Conservation (phyloP, 2,797 vertebrate species). For the Fundulus diaphanus region DNA sequence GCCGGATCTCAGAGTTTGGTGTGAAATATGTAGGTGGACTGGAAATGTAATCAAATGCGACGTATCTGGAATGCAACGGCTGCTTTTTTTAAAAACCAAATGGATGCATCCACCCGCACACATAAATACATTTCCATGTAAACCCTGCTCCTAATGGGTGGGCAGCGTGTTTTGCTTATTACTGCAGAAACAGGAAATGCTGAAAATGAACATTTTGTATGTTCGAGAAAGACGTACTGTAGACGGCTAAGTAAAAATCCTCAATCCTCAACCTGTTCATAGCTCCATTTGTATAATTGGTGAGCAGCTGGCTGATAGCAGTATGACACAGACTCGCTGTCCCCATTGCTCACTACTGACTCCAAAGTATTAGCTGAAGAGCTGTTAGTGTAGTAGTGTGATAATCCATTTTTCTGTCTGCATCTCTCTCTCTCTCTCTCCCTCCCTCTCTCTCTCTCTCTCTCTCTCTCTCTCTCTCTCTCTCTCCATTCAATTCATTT, state of each 20-base stretch:
- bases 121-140: background rate
- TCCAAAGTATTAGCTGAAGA: conserved; percentile 50
- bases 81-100: conserved; percentile 27
- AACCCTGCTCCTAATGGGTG: conserved; percentile 3
- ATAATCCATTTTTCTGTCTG: conserved; percentile 37
- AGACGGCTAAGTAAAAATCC: conserved; percentile 29
- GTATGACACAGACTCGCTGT: conserved; percentile 35
- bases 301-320: conserved; percentile 62
- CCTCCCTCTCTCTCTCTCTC: conserved; percentile 23
- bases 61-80: conserved; percentile 61
- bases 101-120: background rate
- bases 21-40: conserved; percentile 39
- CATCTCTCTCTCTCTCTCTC: conserved; percentile 2
- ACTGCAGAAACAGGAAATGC: conserved; percentile 5
- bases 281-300: conserved; percentile 66
- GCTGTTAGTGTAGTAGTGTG: conserved; percentile 39
- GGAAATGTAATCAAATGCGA: conserved; percentile 63
- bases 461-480: conserved; percentile 7
- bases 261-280: conserved; percentile 66
- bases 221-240: conserved; percentile 32
- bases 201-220: conserved; percentile 25
- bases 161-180: conserved; percentile 12
- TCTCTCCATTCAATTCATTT: conserved; percentile 43
- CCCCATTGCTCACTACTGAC: conserved; percentile 34
- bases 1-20: conserved; percentile 18